Base-by-base conservation (phyloP, 2,797 vertebrate species). In the Siniperca undulata region DNA sequence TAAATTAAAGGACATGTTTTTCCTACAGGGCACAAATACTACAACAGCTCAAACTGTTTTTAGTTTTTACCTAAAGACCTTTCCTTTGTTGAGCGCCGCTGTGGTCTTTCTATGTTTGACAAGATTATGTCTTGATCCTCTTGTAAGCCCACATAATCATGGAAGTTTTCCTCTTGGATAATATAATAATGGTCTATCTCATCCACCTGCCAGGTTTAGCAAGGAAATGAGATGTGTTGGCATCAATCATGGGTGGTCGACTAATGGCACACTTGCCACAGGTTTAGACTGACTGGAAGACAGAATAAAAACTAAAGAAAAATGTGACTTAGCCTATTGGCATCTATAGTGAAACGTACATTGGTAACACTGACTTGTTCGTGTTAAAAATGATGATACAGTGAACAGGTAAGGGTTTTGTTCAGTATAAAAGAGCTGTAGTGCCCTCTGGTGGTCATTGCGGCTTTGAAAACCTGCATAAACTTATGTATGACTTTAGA, bases 111-210 rank as follows among this genome's bases (percentile, higher is more conserved):
- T 65, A 1, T 61, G 46, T 80, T 83, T 82, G 73, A 42, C 22
- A 64, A 53, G 83, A 88, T 88, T 52, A 67, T 20, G 24, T 46
- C 48, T 64, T 77, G n/a, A 86, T 77, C 50, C 67, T 74, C 53
- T 22, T 60, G 12, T 72, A 73, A 88, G 10, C 12, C 78, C 73
- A 76, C 80, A 78, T 80, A 88, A 85, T 68, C 77, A 58, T 19
- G 56, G 58, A 69, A 7, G 76, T 66, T 88, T 89, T 81, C 79
- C 76, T 85, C 20, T 74, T 36, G 53, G 84, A 78, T 80, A 22
- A 86, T 68, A 65, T 91, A 87, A 91, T 86, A 79, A 86, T 76
- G 75, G 89, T 62, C 55, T 70, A 2, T 70, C 61, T 72, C 81
- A 83, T 66, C 50, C 86, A 87, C 62, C 86, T 89, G 82, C 70